Base-by-base conservation (phyloP, 2,888 invertebrate species). In the Clusia tigrina region DNA sequence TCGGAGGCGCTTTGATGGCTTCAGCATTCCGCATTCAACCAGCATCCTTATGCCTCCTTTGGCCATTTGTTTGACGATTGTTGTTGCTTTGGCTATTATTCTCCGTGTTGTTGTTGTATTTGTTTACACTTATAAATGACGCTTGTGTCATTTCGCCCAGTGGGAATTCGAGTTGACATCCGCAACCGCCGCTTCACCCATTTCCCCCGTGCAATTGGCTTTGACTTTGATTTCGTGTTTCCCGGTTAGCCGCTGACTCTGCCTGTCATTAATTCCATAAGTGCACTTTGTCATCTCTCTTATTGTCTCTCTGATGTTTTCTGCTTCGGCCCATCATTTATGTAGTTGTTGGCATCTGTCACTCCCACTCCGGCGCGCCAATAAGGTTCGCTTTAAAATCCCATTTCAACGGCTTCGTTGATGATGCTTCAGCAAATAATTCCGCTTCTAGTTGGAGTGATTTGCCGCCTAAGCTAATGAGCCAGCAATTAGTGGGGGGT, bases 211-310 rank as follows among this genome's bases (percentile, higher is more conserved):
- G 10, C 26, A 26, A 26, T 54, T 15, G 6, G n/a, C 3, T 57
- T 58, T 68, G 68, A 69, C 68, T 73, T 74, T 79, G 78, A 80
- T 78, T 74, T 70, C 72, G 69, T 77, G 74, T 76, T 78, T 73
- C 58, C 71, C 71, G 76, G 77, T 78, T 79, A 78, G 78, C 74
- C 73, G 68, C 60, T 79, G 81, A 80, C 79, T 80, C 72, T 76
- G 69, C 71, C 72, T 71, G 71, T 78, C 79, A 79, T 79, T 79
- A 79, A 81, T 79, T 74, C 71, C 74, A 32, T 57, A 53, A 58
- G 22, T 18, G 15, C 58, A 60, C 51, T 62, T 62, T 60, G 37
- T 56, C 64, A 59, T 52, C 37, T 48, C n/a, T 6, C 32, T 32
- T 32, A 9, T 32, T 6, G 12, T 9, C 32, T 32, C 12, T 32